Evolutionary conservation across 2,113 vertebrate genomes (phyloP), one percentile per base, ranked within the genome.

Genomic region (Pseudorhombus dupliciocellatus): DNA sequence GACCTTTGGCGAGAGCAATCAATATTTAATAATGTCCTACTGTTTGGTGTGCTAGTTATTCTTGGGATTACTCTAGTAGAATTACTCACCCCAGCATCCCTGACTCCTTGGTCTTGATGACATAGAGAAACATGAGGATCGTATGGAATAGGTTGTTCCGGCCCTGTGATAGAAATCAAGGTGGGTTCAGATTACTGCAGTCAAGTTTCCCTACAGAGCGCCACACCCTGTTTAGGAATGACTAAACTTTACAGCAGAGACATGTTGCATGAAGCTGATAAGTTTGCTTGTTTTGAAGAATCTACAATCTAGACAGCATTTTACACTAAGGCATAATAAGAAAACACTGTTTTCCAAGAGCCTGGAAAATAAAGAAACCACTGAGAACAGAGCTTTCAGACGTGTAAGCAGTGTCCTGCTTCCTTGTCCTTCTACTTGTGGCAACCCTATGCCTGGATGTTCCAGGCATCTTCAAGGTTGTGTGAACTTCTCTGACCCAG

Each of bases 131-230:
- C 97, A 99, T 98, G 8, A 99, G 94, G 84, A 98, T 85, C 0
- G 96, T 98, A 81, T 99, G 97, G 87, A 99, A 98, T 91, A 99
- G 93, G 86, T 99, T 99, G 90, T 98, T 99, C 87, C 98, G 93
- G 73, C 96, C 98, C 97, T 99, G 88, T 63, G 83, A 85, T 4
- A 57, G n/a, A 76, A 70, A 74, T 54, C 10, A 55, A 64, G 10
- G 68, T 8, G 20, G 8, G 16, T 53, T 73, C 15, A 26, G 25
- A n/a, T 79, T 44, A 53, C 18, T 26, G 20, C 28, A 53, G 4
- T 18, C 10, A 51, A 58, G 20, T 24, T 26, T 59, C 21, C 7
- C n/a, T 11, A 10, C 34, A 34, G 34, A 11, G 34, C 34, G 12
- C 10, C 34, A 37, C 34, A 37, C 34, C 34, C 34, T 37, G 34